Base-by-base conservation (phyloP, 2,113 vertebrate genomes). In the Albula goreensis region DNA sequence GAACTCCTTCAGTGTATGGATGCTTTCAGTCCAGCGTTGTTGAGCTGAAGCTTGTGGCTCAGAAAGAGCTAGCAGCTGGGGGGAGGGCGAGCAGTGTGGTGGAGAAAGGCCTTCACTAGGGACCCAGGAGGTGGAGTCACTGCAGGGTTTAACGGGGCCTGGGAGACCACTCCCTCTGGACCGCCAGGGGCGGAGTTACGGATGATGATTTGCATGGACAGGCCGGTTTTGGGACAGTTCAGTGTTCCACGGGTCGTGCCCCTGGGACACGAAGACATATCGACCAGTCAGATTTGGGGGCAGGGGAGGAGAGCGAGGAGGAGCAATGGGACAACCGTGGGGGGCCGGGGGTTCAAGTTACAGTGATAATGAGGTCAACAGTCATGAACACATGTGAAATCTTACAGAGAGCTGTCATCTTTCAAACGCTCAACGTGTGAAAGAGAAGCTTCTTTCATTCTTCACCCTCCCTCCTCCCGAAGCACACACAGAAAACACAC, bases 301-400 rank as follows among this genome's bases (percentile, higher is more conserved):
- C 22, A 50, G 15, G 13, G 2, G 17, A 41, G 52, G 41, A 50
- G 19, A 0, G 41, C 10, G 22, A 10, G 70, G 22, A 22, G 60
- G 60, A 22, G 60, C 17, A 19, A 4, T 66, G 60, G 70, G 22
- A 74, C 31, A 25, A 48, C n/a, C 2, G 19, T 17, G 50, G 22
- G 25, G 49, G 9, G n/a, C 0, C 0, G 31, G 53, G 31, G 70
- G 70, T 74, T 74, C 70, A n/a, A 31, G 70, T 74, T 74, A 74
- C 70, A 7, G 70, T 74, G 70, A 31, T 9, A 25, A 31, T 80
- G 81, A 80, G 52, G 53, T 79, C 53, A 51, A 7, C 63, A 13
- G 41, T 83, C 31, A n/a, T 51, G 50, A 56, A 31, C 11, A 13
- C 11, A 3, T 66, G 86, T 60, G 81, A 87, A 87, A 87, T 80